Evolutionary conservation across 2,113 vertebrate genomes (phyloP).

Genomic region (Myotis brandtii): DNA sequence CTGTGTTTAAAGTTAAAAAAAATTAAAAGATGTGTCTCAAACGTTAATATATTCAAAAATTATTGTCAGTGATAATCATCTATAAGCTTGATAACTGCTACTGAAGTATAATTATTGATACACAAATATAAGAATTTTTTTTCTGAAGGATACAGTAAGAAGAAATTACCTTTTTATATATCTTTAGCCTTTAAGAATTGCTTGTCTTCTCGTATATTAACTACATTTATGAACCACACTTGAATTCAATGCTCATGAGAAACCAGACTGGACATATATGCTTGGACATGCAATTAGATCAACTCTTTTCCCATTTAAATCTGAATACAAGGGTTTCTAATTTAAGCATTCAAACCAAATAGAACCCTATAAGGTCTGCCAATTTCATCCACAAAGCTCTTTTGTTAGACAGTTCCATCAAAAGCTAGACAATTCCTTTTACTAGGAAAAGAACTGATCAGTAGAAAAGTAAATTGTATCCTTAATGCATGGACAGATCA

Average conservation of each 20-base stretch:
- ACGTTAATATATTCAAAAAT: neutral
- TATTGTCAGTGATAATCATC: neutral
- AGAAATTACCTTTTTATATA: neutral
- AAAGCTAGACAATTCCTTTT: slow-evolving; percentile 79
- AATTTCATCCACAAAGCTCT: slow-evolving; percentile 69
- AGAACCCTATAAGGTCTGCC: slow-evolving; percentile 62
- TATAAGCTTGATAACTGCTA: neutral
- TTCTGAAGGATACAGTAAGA: neutral
- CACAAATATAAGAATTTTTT: neutral
- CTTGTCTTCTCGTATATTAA: slow-evolving; percentile 48
- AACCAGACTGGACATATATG: slow-evolving; percentile 64
- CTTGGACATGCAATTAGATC: slow-evolving; percentile 69
- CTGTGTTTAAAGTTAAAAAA: neutral
- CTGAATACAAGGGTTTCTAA: slow-evolving; percentile 56
- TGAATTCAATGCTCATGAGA: slow-evolving; percentile 14
- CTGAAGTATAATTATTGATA: neutral
- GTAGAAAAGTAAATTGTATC: slow-evolving; percentile 75
- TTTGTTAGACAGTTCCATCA: slow-evolving; percentile 70
- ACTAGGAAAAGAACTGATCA: slow-evolving; percentile 53
- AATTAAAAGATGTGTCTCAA: neutral
- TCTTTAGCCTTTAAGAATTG: slow-evolving; percentile 5
- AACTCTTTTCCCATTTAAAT: slow-evolving; percentile 68
- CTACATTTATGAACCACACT: neutral
- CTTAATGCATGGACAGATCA: slow-evolving; percentile 70
- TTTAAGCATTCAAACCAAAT: slow-evolving; percentile 69